Conservation (phyloP, 2,113 vertebrate genomes). For the Mellivora capensis region DNA sequence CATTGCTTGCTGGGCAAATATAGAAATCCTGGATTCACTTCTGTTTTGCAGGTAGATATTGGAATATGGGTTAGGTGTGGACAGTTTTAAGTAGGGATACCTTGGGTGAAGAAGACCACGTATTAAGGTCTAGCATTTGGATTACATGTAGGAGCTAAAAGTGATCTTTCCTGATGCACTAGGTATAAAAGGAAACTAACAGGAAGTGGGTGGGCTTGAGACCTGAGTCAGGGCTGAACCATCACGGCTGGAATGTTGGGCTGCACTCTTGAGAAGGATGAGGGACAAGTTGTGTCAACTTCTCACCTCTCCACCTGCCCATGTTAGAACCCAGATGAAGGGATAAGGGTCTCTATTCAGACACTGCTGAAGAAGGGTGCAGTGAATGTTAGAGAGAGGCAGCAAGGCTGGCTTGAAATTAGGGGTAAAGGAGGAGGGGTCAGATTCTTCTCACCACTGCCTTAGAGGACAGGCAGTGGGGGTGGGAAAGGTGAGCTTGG, state of each 20-base stretch:
- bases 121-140: no score
- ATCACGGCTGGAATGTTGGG: accelerated
- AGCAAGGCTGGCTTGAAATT: not conserved
- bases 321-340: accelerated
- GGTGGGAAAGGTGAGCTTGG: no score
- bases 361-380: no score
- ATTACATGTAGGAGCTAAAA: not conserved
- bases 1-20: not conserved
- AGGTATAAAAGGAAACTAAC: not conserved
- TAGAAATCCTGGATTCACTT: accelerated
- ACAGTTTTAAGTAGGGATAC: not conserved
- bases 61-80: not conserved
- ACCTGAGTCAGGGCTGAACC: accelerated
- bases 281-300: no score
- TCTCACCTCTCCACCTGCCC: no score
- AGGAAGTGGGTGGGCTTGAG: not conserved
- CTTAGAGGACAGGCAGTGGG: not conserved
- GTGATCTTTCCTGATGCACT: not conserved
- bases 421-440: no score
- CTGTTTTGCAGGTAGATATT: not conserved
- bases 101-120: accelerated
- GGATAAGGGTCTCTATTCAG: accelerated
- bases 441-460: accelerated
- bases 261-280: not conserved
- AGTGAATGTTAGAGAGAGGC: not conserved